Base-by-base conservation (phyloP, 2,888 invertebrate species). In the Crossocerus cetratus region DNA sequence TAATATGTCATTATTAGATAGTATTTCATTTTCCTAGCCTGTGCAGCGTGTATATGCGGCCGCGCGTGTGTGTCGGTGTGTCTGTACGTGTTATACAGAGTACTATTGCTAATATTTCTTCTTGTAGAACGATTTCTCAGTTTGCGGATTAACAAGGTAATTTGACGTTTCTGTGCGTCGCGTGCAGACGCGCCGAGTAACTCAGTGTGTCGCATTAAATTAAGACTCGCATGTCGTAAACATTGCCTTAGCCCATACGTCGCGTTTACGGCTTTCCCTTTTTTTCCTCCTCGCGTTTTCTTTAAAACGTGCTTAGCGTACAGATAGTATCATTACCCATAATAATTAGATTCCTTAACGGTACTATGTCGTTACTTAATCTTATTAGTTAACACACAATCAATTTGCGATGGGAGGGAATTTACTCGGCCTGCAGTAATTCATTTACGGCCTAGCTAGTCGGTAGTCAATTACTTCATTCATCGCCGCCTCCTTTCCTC, bases 21-120 rank as follows among this genome's bases (percentile, higher is more conserved):
- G 79, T 86, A 86, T 86, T 86, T 86, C 82, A 88, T 87, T 87
- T 86, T 87, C 86, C 88, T 89, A 90, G 88, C 89, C 87, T 89
- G 90, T 90, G 90, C 89, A 89, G 86, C 87, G 87, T 88, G 86
- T 88, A 86, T 88, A 86, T 88, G 89, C 88, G 88, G 86, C 85
- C 86, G 86, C 88, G 87, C 86, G 84, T 78, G 78, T 75, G 69
- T 77, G 69, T 81, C 16, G 44, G 43, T 61, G 42, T 62, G 14
- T 45, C 56, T 62, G 20, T 32, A 13, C 75, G 22, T 18, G 69
- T 55, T 68, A 77, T 85, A 69, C 77, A 69, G 63, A 65, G 22
- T 82, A 78, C 87, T 87, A 88, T 87, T 87, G 86, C 86, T 88
- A 86, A 86, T 81, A 83, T 79, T 81, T 79, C 80, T 80, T 80